Percentiles rank a stretch among this genome's conserved stretches.
These are phyloP conservation scores for Lasioglossum oenotherae DNA, from an alignment of 2,888 invertebrate genomes.

Conservation along the genomic window DNA sequence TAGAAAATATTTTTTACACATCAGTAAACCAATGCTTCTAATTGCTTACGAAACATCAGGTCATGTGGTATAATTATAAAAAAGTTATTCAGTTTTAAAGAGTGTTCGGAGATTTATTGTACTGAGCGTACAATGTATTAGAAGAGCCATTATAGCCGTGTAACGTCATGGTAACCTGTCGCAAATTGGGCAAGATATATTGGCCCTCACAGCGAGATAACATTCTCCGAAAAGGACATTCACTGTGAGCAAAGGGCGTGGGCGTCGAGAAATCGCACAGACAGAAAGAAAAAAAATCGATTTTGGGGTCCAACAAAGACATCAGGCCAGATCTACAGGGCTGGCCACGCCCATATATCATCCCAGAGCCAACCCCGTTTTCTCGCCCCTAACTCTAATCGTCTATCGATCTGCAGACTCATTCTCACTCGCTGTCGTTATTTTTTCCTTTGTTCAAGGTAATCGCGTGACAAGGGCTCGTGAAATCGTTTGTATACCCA, in stretches of 20 bases:
- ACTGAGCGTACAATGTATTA: neutral
- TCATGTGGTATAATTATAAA: no score
- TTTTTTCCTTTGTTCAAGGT: slow-evolving; percentile 16
- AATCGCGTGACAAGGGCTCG: neutral
- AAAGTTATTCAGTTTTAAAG: no score
- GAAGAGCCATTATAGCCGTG: neutral
- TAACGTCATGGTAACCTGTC: neutral
- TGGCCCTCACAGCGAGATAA: neutral
- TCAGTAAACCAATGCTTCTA: no score
- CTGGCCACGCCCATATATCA: slow-evolving; percentile 61
- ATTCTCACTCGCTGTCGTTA: neutral
- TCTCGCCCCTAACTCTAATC: slow-evolving; percentile 62
- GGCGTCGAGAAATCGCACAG: slow-evolving; percentile 14
- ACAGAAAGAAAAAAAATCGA: slow-evolving; percentile 18
- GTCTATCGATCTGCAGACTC: slow-evolving; percentile 55
- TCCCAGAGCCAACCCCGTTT: slow-evolving; percentile 13
- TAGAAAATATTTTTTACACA: no score
- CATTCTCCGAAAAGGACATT: slow-evolving; percentile 29
- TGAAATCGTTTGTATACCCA: neutral
- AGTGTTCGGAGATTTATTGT: no score
- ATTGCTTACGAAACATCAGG: no score
- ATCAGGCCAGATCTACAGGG: slow-evolving; percentile 30
- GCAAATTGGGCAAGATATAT: slow-evolving; percentile 25
- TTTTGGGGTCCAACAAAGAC: slow-evolving; percentile 7
- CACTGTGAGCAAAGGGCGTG: slow-evolving; percentile 1